Conservation (phyloP, 35 echinoderm and acorn worm genomes). For the Patiria miniata region DNA sequence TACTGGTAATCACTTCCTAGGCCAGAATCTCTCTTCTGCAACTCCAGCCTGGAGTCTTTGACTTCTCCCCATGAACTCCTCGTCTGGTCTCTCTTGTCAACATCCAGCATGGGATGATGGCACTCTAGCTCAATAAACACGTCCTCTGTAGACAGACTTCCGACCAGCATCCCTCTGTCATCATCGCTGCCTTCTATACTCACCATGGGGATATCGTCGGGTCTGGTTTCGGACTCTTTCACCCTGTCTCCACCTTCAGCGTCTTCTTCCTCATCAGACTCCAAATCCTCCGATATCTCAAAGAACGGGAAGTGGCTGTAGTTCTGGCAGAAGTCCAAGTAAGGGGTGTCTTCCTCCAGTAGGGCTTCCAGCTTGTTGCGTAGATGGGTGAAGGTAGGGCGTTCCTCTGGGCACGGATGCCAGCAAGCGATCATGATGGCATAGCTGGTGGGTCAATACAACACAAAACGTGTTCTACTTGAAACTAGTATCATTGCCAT, state of each 20-base stretch:
- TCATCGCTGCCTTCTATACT: constrained; percentile 27
- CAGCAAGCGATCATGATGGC: constrained; percentile 81
- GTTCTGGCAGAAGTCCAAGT: constrained; percentile 72
- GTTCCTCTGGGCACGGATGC: constrained; percentile 70
- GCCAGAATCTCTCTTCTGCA: constrained; percentile 17
- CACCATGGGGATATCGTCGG: background rate
- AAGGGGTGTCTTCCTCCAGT: constrained; percentile 83
- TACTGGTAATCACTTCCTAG: background rate
- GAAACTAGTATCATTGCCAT: too few relatives aligned
- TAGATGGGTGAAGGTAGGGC: constrained; percentile 84
- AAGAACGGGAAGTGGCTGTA: constrained; percentile 59
- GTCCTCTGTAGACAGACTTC: background rate
- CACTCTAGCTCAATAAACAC: constrained; percentile 3
- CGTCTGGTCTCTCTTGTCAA: too few relatives aligned
- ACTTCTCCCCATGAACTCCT: background rate
- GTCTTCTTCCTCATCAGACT: constrained; percentile 50
- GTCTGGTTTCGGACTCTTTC: background rate
- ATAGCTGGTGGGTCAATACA: constrained; percentile 49
- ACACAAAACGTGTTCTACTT: too few relatives aligned
- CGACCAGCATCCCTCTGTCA: background rate
- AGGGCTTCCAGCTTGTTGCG: constrained; percentile 76
- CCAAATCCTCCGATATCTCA: constrained; percentile 38
- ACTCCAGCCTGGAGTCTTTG: background rate
- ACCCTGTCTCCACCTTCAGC: constrained; percentile 12
- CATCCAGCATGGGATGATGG: constrained; percentile 31